Percentiles rank a stretch among this genome's conserved stretches.
Conservation (phyloP, 2,113 vertebrate species). For the Dasyornis broadbenti region DNA sequence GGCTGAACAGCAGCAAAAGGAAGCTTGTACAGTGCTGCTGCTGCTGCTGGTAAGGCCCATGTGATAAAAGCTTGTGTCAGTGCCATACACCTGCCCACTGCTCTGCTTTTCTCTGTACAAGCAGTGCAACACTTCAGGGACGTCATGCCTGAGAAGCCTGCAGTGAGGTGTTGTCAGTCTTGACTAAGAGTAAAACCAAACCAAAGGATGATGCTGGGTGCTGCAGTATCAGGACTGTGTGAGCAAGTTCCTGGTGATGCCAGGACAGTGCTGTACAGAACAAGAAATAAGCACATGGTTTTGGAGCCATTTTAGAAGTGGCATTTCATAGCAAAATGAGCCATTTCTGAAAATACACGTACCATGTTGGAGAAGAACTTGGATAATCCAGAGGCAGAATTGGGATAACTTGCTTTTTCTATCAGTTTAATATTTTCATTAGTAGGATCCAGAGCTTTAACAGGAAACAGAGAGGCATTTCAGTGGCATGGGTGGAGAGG, state of each 20-base stretch:
- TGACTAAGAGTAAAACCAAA: not conserved
- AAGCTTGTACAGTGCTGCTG: slow-evolving; percentile 13
- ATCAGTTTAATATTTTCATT: not conserved
- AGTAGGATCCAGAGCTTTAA: not conserved
- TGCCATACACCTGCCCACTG: slow-evolving; percentile 24
- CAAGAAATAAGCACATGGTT: not conserved
- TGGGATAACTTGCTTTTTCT: not conserved
- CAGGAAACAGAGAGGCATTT: not conserved
- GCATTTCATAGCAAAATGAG: not conserved
- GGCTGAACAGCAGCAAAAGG: not conserved
- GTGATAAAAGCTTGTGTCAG: slow-evolving; percentile 23
- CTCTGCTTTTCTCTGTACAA: slow-evolving; percentile 2
- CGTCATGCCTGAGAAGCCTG: slow-evolving; percentile 31
- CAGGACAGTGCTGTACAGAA: not conserved
- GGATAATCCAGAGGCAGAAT: not conserved
- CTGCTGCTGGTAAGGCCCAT: not conserved
- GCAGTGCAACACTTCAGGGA: not conserved
- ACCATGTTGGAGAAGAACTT: not conserved
- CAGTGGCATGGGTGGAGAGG: not conserved
- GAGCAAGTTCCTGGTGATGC: not conserved
- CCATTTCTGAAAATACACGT: not conserved
- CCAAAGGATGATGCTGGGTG: not conserved
- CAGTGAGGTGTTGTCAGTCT: slow-evolving; percentile 16
- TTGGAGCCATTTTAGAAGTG: not conserved
- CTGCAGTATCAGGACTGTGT: not conserved